These are phyloP conservation scores for Hemaris fuciformis DNA, from an alignment of 2,888 invertebrate species.

Conservation along the genomic window DNA sequence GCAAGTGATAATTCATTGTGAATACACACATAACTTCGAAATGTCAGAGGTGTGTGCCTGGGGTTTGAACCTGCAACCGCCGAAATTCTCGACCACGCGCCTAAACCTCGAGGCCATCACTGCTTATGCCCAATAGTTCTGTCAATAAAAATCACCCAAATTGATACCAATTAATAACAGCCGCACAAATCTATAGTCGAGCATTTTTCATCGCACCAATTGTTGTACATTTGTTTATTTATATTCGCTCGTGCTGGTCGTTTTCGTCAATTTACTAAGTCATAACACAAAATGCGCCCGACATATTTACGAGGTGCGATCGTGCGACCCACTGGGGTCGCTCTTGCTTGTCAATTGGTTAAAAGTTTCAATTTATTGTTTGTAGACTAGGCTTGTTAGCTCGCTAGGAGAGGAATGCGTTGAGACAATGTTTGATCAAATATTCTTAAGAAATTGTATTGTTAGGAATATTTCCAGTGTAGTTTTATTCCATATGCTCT, in stretches of 20 bases:
- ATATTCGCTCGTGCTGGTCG: conserved; percentile 39
- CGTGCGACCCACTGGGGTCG: neutral
- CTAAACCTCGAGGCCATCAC: no score
- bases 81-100: no score
- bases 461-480: no score
- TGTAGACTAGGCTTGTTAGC: neutral
- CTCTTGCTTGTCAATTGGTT: conserved; percentile 8
- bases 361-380: conserved; percentile 10
- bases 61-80: no score
- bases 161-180: neutral
- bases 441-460: no score
- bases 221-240: conserved; percentile 38
- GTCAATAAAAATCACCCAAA: neutral
- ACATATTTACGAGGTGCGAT: conserved; percentile 40
- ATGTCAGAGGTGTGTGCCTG: no score
- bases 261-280: conserved; percentile 45
- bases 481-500: no score
- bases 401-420: neutral
- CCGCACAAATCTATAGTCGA: neutral
- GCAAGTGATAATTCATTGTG: no score
- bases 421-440: neutral
- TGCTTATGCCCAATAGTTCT: no score
- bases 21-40: no score
- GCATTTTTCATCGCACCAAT: conserved; percentile 31
- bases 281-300: conserved; percentile 40